Percentiles rank a stretch among this genome's conserved stretches.
Conservation (phyloP, 2,797 vertebrate species). For the Macropus fuliginosus region DNA sequence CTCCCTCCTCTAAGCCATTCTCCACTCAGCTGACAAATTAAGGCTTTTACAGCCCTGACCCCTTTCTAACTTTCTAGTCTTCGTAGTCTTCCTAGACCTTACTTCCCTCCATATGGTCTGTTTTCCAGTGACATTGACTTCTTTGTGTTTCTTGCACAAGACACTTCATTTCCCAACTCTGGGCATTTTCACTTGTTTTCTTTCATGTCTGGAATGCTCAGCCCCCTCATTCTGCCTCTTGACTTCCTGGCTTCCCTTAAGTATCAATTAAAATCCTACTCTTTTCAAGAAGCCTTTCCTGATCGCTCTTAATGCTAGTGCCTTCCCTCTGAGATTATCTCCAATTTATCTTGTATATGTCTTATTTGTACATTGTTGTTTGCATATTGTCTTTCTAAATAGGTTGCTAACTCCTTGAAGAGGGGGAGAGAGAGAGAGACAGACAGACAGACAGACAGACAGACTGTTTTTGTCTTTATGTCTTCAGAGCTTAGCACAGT, state of each 20-base stretch:
- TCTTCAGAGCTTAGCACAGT: not conserved
- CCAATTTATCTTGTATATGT: not conserved
- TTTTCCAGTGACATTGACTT: not conserved
- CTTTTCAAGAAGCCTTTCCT: not conserved
- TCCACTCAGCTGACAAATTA: not conserved
- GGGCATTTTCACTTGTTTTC: not conserved
- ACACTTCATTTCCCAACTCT: not conserved
- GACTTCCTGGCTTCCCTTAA: not conserved
- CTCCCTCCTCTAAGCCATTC: not conserved
- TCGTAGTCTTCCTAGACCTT: not conserved
- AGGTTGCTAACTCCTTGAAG: not conserved
- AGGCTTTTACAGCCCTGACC: not conserved
- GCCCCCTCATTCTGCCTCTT: not conserved
- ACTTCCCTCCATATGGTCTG: not conserved
- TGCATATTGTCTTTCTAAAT: not conserved
- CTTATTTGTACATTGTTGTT: not conserved
- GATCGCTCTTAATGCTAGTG: not conserved
- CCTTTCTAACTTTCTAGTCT: not conserved
- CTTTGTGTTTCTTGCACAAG: not conserved
- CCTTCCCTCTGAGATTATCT: not conserved
- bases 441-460: no score
- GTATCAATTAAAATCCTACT: not conserved
- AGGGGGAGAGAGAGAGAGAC: not conserved
- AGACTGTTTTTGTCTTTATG: not conserved
- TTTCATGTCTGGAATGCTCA: not conserved